Evolutionary conservation across 2,797 vertebrate species (phyloP).

Genomic region (Spinus olivaceus): DNA sequence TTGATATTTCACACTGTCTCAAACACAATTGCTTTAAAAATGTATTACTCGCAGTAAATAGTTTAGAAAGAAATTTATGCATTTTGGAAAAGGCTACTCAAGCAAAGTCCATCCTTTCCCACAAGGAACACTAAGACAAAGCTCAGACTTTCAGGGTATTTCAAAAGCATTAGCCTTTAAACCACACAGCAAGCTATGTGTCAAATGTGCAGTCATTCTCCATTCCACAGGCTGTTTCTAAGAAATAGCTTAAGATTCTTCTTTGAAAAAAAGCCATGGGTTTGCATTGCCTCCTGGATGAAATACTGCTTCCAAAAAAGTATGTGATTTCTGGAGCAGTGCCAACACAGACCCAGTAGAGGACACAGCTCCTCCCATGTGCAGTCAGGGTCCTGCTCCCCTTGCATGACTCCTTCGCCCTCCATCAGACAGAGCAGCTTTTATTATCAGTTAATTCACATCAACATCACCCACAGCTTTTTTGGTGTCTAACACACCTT

Average conservation of each 20-base stretch:
- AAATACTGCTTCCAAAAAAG: neutral
- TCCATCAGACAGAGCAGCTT: neutral
- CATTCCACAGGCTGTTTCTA: neutral
- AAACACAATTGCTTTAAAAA: neutral
- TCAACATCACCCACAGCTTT: neutral
- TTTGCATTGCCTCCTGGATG: neutral
- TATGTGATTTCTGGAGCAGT: fast-evolving
- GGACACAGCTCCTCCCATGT: neutral
- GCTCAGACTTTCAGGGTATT: neutral
- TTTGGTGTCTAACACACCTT: neutral
- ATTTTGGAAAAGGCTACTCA: neutral
- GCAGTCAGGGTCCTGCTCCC: neutral
- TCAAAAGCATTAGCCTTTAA: neutral
- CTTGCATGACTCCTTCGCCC: neutral
- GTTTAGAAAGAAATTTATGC: neutral
- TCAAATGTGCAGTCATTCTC: neutral
- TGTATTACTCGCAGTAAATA: neutral
- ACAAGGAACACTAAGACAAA: neutral
- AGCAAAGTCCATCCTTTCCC: neutral
- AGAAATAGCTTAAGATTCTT: neutral
- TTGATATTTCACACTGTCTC: neutral
- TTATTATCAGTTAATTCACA: neutral
- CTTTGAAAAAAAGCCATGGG: neutral
- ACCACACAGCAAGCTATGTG: neutral
- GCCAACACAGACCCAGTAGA: neutral